Evolutionary conservation across 2,888 invertebrate species (phyloP).

Genomic region (Cyclophora albipunctata): DNA sequence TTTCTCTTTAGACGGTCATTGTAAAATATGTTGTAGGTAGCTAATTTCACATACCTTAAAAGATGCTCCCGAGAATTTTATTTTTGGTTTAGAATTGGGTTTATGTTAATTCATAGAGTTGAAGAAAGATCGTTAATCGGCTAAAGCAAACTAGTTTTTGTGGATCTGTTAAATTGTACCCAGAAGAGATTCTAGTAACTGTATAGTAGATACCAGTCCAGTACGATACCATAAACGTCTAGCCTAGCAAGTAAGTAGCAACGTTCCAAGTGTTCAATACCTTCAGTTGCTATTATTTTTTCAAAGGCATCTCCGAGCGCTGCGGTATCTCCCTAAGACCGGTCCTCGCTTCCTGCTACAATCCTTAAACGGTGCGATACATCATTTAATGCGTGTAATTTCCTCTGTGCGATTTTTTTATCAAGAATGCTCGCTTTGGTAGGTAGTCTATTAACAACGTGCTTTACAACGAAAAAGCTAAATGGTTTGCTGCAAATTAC

Average conservation of each 20-base stretch:
- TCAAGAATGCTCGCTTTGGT: slow-evolving; percentile 23
- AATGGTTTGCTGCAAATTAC: slow-evolving; percentile 16
- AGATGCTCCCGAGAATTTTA: too few species aligned
- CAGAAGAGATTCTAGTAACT: too few species aligned
- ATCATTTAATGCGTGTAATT: slow-evolving; percentile 49
- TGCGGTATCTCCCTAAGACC: slow-evolving; percentile 36
- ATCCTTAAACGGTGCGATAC: slow-evolving; percentile 52
- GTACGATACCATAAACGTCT: too few species aligned
- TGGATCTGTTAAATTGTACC: too few species aligned
- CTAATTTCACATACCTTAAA: too few species aligned
- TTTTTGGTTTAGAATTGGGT: too few species aligned
- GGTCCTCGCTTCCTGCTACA: slow-evolving; percentile 55
- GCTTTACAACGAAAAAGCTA: slow-evolving; percentile 30
- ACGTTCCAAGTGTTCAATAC: slow-evolving; percentile 21
- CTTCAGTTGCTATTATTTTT: slow-evolving; percentile 52
- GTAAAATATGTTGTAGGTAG: slow-evolving; percentile 17
- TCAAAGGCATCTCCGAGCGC: slow-evolving; percentile 32
- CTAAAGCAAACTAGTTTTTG: too few species aligned
- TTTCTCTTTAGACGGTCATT: slow-evolving; percentile 26
- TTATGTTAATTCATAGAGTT: too few species aligned
- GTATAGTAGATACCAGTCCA: too few species aligned
- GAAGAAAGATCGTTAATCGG: too few species aligned
- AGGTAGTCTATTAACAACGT: slow-evolving; percentile 19
- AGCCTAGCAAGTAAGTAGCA: too few species aligned
- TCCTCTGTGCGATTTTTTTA: slow-evolving; percentile 41